Evolutionary conservation across 2,888 invertebrate species (phyloP).

Genomic region (Himalopsyche kuldschensis): DNA sequence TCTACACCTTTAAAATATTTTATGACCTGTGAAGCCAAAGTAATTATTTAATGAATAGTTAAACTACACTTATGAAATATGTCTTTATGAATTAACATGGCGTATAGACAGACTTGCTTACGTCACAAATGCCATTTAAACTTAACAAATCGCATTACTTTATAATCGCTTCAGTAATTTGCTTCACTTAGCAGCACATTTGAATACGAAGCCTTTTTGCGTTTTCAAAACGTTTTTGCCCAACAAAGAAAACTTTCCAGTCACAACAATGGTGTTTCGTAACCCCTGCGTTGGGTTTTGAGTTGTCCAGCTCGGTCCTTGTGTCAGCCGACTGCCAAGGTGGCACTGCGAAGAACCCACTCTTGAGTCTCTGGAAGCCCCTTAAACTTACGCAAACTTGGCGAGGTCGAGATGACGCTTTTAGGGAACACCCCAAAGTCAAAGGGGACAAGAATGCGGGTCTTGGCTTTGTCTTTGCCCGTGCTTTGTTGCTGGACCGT

Average conservation of each 20-base stretch:
- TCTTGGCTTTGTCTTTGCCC: not conserved
- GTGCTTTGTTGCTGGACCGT: not conserved
- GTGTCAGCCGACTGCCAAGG: not conserved
- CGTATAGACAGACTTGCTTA: too few relatives aligned
- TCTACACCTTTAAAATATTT: too few relatives aligned
- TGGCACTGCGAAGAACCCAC: not conserved
- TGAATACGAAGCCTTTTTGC: not conserved
- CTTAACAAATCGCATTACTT: not conserved
- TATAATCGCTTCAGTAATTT: not conserved
- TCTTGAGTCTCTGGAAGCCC: conserved; percentile 12
- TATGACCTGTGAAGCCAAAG: too few relatives aligned
- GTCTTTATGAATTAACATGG: too few relatives aligned
- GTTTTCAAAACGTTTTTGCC: not conserved
- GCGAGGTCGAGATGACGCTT: conserved; percentile 10
- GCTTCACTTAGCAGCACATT: not conserved
- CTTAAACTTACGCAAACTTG: conserved; percentile 22
- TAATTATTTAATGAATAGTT: too few relatives aligned
- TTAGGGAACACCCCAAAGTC: not conserved
- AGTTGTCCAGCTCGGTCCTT: not conserved
- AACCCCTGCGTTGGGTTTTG: not conserved
- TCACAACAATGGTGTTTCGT: not conserved
- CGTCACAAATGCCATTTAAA: not conserved
- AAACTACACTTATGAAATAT: too few relatives aligned
- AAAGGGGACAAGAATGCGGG: conserved; percentile 18
- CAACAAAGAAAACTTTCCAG: not conserved